Evolutionary conservation across 2,113 vertebrate species (phyloP).

Genomic region (Trogon surrucura): DNA sequence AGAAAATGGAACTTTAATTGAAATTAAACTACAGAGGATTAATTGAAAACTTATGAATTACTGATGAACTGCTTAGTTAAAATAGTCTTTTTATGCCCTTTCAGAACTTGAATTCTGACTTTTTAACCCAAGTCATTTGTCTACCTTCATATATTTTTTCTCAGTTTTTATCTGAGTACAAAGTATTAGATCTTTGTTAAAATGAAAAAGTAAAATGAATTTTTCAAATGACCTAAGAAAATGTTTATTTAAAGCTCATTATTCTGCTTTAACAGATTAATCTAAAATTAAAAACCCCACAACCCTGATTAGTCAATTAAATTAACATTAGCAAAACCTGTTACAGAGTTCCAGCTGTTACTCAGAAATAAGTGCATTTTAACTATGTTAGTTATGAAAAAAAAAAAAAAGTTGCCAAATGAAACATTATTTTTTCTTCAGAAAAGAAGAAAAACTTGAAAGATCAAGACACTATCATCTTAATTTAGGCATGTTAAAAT

Average conservation of each 20-base stretch:
- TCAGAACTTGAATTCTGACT: not conserved
- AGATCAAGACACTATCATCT: not conserved
- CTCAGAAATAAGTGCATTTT: not conserved
- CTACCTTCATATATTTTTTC: not conserved
- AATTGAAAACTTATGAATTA: not conserved
- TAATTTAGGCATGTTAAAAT: not conserved
- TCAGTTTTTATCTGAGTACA: not conserved
- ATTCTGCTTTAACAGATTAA: not conserved
- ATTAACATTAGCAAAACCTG: not conserved
- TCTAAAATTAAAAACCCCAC: not conserved
- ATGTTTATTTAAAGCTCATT: not conserved
- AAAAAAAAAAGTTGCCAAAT: not conserved
- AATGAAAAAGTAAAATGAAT: not conserved
- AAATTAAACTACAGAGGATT: not conserved
- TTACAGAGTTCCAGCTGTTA: not conserved
- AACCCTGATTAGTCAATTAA: not conserved
- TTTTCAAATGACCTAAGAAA: not conserved
- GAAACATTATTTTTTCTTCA: not conserved
- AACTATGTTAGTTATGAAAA: not conserved
- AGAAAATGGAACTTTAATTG: not conserved
- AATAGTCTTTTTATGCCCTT: not conserved
- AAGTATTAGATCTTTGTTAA: not conserved
- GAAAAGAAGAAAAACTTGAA: not conserved
- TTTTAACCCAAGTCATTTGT: not conserved
- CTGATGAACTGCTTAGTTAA: not conserved